Base-by-base conservation (phyloP, 2,888 invertebrate species). In the Minunthozetes semirufus region DNA sequence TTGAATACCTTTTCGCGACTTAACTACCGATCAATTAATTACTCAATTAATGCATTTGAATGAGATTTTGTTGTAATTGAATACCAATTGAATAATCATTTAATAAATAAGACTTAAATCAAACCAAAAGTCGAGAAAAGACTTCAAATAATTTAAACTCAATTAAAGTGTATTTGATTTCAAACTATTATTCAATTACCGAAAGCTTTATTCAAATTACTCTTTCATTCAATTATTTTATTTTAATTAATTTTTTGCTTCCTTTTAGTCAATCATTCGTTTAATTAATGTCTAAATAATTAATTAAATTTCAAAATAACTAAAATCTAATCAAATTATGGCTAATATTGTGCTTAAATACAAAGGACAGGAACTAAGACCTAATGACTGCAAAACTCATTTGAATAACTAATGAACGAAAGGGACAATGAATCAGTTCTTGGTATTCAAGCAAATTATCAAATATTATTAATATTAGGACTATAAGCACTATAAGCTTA, bases 121-220 rank as follows among this genome's bases (percentile, higher is more conserved):
- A 42, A 42, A 13, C 13, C 48, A 48, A 48, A 48, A 48, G 13
- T 8, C 48, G n/a, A 48, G 48, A 48, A 56, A 56, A 56, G 3
- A n/a, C 9, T 56, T 56, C 19, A 59, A 19, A 27, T 25, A 13
- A 56, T 22, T 25, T 22, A 59, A 59, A 59, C 13, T 53, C 53
- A 53, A 19, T 53, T 22, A 59, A 59, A 50, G 4, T n/a, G 27
- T 59, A 59, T 59, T 59, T 27, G 15, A 27, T 59, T 59, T 59
- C 59, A 27, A 56, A 59, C 27, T 59, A 59, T 59, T 56, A 59
- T 59, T 59, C 22, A 59, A 59, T 59, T 59, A 59, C 27, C 22
- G 22, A 59, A 59, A 2, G 11, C 59, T 59, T 59, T 59, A 50
- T 59, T 59, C 59, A 59, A 59, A 59, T 59, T 59, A 59, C 59